phyloP scores from a whole-genome alignment of 2,797 vertebrate genomes.

The Gymnopithys bicolor region DNA sequence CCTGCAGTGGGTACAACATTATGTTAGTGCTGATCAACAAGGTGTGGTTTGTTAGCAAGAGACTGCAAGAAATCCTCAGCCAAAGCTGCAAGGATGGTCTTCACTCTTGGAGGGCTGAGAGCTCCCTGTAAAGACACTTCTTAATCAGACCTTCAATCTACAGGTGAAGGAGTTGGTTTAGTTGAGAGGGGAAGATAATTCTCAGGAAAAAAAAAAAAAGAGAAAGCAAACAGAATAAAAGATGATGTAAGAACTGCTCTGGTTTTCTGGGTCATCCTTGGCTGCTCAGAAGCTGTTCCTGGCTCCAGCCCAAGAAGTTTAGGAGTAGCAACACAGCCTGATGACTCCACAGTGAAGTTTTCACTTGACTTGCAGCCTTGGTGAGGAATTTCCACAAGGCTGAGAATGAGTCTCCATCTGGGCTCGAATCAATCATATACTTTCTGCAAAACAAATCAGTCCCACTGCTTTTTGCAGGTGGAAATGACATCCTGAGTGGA shows the following conservation, averaged over 20 bases:
- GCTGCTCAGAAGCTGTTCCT: neutral
- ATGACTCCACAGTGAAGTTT: neutral
- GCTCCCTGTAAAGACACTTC: neutral
- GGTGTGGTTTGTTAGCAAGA: neutral
- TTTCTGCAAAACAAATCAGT: slow-evolving; percentile 40
- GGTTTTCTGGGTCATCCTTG: slow-evolving; percentile 29
- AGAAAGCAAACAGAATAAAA: neutral
- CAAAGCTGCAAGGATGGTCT: neutral
- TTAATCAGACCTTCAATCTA: neutral
- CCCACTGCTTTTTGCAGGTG: neutral
- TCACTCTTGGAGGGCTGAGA: neutral
- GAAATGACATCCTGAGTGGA: neutral
- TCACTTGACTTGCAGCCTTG: neutral
- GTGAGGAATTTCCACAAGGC: slow-evolving; percentile 22
- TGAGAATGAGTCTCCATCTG: slow-evolving; percentile 13
- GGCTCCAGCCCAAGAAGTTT: neutral
- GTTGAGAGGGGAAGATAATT: neutral
- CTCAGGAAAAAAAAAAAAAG: neutral
- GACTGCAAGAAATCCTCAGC: neutral
- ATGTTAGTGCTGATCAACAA: neutral
- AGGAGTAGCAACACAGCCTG: neutral
- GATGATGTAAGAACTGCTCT: neutral
- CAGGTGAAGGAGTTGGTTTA: neutral
- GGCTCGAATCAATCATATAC: neutral
- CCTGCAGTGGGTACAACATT: neutral